Percentiles rank a stretch among this genome's conserved stretches.
Evolutionary conservation across 2,113 vertebrate genomes (phyloP).

Genomic region (Pitta sordida): DNA sequence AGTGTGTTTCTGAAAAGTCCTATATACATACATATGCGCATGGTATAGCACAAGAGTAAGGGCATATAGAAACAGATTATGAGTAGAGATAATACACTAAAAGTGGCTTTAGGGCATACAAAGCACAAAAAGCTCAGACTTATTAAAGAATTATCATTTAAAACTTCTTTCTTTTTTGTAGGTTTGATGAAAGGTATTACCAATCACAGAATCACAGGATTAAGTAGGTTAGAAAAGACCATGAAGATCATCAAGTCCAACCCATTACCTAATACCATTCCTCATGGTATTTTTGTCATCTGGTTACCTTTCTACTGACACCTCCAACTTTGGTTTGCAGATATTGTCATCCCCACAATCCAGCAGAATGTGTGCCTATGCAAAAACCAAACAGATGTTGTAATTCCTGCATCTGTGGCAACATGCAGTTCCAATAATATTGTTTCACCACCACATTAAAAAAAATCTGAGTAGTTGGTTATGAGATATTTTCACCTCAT

Average conservation of each 20-base stretch:
- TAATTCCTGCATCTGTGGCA: neutral
- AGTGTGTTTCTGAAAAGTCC: neutral
- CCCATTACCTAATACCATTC: no score
- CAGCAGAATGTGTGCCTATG: slow-evolving; percentile 90
- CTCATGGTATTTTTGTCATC: neutral
- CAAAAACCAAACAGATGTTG: neutral
- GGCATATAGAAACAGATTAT: neutral
- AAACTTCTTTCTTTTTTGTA: neutral
- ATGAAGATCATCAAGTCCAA: no score
- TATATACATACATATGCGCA: no score
- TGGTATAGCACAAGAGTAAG: neutral
- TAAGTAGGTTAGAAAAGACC: no score
- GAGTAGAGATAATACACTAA: neutral
- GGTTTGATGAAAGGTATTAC: neutral
- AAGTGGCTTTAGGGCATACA: neutral
- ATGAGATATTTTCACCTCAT: neutral
- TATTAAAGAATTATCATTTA: neutral
- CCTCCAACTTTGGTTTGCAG: slow-evolving; percentile 89
- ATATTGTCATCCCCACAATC: slow-evolving; percentile 96
- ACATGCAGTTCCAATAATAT: neutral
- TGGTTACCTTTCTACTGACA: slow-evolving; percentile 85
- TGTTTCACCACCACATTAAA: neutral
- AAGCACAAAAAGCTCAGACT: neutral
- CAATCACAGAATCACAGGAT: no score
- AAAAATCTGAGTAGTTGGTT: neutral